Percentiles rank a stretch among this genome's conserved stretches.
Evolutionary conservation across 35 echinoderm and acorn worm species (phyloP).

Genomic region (Anneissia japonica): DNA sequence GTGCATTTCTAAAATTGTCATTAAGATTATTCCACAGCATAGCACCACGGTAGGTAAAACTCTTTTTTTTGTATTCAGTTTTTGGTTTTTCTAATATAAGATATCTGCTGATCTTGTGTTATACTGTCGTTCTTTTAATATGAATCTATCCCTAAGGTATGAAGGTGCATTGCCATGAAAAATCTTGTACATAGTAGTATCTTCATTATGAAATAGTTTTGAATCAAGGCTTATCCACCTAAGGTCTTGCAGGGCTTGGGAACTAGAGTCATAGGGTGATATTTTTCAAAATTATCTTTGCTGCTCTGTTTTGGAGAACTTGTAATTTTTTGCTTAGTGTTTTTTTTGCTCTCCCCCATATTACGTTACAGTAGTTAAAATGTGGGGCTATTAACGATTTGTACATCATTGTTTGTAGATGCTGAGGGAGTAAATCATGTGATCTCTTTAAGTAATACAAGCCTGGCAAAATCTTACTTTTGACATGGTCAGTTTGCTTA

Average conservation of each 20-base stretch:
- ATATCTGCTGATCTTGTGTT: background rate
- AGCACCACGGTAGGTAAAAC: too few species aligned
- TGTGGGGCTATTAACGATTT: background rate
- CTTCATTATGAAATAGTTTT: background rate
- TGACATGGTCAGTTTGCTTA: background rate
- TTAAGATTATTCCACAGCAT: too few species aligned
- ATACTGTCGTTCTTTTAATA: background rate
- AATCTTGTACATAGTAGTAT: background rate
- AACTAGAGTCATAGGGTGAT: background rate
- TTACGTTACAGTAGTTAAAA: background rate
- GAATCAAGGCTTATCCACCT: background rate
- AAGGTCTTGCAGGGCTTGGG: background rate
- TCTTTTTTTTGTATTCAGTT: background rate
- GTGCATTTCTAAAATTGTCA: too few species aligned
- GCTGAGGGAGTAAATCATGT: background rate
- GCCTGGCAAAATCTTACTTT: background rate
- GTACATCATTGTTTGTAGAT: background rate
- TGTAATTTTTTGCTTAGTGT: background rate
- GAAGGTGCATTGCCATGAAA: background rate
- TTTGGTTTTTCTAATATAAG: background rate
- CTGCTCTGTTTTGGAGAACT: conserved; percentile 7
- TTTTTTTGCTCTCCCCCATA: background rate
- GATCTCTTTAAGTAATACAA: background rate
- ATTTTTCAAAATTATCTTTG: background rate
- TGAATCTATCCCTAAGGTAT: background rate